Evolutionary conservation across 2,113 vertebrate genomes (phyloP).

Genomic region (Hydrochoerus hydrochaeris): DNA sequence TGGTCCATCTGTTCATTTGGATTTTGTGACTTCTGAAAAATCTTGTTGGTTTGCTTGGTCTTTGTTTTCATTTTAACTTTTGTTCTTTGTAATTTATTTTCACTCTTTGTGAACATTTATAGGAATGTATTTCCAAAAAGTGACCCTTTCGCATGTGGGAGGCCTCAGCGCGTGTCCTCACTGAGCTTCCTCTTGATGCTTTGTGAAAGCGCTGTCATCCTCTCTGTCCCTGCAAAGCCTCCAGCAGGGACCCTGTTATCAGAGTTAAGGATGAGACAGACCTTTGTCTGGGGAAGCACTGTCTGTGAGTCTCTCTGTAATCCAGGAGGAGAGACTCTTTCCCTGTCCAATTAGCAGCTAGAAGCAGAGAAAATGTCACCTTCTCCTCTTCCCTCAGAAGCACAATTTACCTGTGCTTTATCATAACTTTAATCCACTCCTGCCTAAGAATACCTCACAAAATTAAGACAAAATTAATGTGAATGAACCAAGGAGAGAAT

Average conservation of each 20-base stretch:
- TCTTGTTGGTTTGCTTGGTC: background rate
- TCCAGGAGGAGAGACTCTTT: background rate
- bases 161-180: background rate
- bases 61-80: conserved; percentile 45
- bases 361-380: background rate
- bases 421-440: conserved; percentile 32
- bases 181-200: background rate
- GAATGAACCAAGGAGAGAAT: conserved; percentile 1
- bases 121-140: conserved; percentile 1
- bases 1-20: conserved; percentile 23
- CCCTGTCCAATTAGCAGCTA: background rate
- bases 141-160: background rate
- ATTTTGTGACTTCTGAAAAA: conserved; percentile 43
- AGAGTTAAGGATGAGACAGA: background rate
- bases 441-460: background rate
- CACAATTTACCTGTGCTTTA: background rate
- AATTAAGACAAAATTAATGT: conserved; percentile 1
- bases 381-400: conserved; percentile 10
- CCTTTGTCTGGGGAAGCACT: background rate
- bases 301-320: background rate
- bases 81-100: conserved; percentile 45
- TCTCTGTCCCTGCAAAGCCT: background rate
- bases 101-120: background rate
- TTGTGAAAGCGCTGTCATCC: background rate
- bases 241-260: background rate